Conservation (phyloP, 2,797 vertebrate genomes). For the Hipposideros larvatus region DNA sequence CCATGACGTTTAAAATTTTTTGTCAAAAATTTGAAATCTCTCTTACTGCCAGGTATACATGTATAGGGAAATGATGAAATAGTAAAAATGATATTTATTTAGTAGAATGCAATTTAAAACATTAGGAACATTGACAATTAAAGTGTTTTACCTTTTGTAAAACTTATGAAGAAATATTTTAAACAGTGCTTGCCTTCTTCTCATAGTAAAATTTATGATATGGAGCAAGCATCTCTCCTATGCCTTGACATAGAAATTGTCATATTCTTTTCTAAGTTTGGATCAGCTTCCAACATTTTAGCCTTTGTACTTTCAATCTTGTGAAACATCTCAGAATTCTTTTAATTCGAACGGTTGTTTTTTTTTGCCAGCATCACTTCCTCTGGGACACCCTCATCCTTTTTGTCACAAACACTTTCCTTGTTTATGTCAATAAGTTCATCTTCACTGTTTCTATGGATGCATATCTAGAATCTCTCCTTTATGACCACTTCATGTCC, state of each 20-base stretch:
- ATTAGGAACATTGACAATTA: constrained; percentile 3
- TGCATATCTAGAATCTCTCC: constrained; percentile 29
- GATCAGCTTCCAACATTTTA: constrained; percentile 29
- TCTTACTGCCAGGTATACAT: constrained; percentile 37
- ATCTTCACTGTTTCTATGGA: constrained; percentile 17
- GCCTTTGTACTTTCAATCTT: constrained; percentile 57
- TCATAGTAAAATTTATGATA: constrained; percentile 45
- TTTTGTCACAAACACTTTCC: constrained; percentile 33
- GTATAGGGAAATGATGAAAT: constrained; percentile 37
- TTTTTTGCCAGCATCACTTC: neutral
- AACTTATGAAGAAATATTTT: neutral
- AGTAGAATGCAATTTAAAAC: constrained; percentile 33
- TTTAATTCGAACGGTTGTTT: neutral
- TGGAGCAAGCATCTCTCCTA: neutral
- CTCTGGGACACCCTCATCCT: neutral
- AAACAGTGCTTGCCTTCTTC: constrained; percentile 10
- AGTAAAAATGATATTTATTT: constrained; percentile 51
- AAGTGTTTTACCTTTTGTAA: neutral
- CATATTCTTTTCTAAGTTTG: constrained; percentile 33
- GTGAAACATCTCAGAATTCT: constrained; percentile 28
- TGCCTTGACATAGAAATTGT: constrained; percentile 38
- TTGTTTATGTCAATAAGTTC: constrained; percentile 57
- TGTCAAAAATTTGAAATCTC: neutral
- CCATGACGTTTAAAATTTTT: constrained; percentile 26
- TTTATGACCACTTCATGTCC: constrained; percentile 30